These are phyloP conservation scores for Callosobruchus maculatus DNA, from an alignment of 2,888 invertebrate genomes.

Conservation along the genomic window DNA sequence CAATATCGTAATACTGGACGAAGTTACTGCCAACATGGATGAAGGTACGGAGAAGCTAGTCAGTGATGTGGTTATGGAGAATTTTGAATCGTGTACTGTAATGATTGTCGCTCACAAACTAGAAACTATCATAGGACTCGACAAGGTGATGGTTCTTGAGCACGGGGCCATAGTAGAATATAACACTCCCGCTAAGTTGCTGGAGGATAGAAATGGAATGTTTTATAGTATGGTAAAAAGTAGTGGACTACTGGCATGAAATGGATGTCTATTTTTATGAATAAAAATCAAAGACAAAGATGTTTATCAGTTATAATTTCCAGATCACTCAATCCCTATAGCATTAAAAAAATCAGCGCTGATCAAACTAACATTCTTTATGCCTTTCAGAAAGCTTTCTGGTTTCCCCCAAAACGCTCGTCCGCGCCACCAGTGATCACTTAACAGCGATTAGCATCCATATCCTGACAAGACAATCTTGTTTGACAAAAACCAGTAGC, in stretches of 20 bases:
- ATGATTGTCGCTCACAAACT: constrained; percentile 81
- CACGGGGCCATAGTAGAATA: constrained; percentile 73
- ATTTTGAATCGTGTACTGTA: constrained; percentile 74
- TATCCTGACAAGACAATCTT: too few relatives aligned
- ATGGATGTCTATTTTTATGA: background rate
- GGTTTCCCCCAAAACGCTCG: too few relatives aligned
- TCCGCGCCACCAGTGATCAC: too few relatives aligned
- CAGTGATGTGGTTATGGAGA: constrained; percentile 68
- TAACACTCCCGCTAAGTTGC: constrained; percentile 67
- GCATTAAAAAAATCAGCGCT: too few relatives aligned
- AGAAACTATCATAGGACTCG: constrained; percentile 81
- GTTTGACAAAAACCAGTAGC: too few relatives aligned
- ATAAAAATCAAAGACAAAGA: background rate
- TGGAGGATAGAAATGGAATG: constrained; percentile 58
- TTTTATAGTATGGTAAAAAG: constrained; percentile 54
- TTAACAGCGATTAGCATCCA: too few relatives aligned
- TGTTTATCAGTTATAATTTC: too few relatives aligned
- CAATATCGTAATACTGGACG: constrained; percentile 52
- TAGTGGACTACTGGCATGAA: background rate
- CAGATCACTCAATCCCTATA: too few relatives aligned
- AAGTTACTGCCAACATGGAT: constrained; percentile 84
- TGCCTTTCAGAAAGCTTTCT: too few relatives aligned
- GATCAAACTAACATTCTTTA: too few relatives aligned
- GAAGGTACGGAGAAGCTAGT: constrained; percentile 72
- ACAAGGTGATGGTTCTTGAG: constrained; percentile 77